Evolutionary conservation across 2,888 invertebrate genomes (phyloP), one percentile per base, ranked within the genome.

Genomic region (Petrophora chlorosata): DNA sequence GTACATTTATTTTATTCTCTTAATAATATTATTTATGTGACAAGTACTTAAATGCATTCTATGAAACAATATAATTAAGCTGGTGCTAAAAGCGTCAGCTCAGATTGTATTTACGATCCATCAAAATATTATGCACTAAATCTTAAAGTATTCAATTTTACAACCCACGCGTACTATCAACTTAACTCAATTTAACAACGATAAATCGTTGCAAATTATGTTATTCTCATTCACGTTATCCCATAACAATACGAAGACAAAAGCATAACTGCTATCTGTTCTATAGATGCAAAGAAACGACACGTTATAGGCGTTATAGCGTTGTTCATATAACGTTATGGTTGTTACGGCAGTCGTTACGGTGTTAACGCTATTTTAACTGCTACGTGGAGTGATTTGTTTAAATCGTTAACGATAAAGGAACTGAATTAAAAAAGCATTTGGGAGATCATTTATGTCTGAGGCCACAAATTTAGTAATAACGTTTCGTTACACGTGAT

Each of bases 331-430:
- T 39, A 45, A 33, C 26, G 32, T 28, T 38, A 32, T 32, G 10
- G 10, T 14, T 7, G 39, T 32, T 16, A 32, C 32, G 28, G 30
- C 32, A 13, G 23, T 26, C 43, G 22, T 43, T 35, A 15, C 15
- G 33, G 33, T 17, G 39, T 41, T 41, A 40, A 23, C 46, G 40
- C 40, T 40, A 46, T 39, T 26, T 19, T 46, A 39, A 47, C 47
- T 16, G 26, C 17, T 45, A 15, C 25, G 17, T 23, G 34, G 34
- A 34, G 34, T 34, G 25, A 35, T 22, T 36, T 35, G 35, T 29
- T 29, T 5, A 12, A 16, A 30, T 23, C 12, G 35, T 19, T 13
- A 2, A 19, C 7, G 19, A 26, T 33, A 32, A 30, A n/a, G 13
- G 12, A 1, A 2, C 10, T 1, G 16, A 16, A 30, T 13, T 32